Evolutionary conservation across 2,113 vertebrate genomes (phyloP).

Genomic region (Onychostoma macrolepis): DNA sequence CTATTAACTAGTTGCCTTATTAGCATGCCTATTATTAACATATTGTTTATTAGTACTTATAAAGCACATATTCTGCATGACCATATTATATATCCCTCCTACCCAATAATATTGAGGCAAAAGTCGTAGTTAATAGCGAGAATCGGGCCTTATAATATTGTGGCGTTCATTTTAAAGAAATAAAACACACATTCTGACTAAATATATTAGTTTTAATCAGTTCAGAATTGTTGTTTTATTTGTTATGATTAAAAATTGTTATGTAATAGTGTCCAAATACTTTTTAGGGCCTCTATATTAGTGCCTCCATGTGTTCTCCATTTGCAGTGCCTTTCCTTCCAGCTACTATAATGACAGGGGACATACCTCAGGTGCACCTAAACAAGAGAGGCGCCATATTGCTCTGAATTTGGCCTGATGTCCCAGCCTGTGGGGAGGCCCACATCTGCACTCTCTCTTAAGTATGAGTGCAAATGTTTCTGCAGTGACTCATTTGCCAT

Average conservation of each 20-base stretch:
- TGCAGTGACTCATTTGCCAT: constrained; percentile 1
- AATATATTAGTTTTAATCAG: background rate
- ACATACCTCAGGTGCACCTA: background rate
- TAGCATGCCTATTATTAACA: too few relatives aligned
- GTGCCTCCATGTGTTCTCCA: background rate
- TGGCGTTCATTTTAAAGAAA: background rate
- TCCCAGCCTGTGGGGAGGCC: background rate
- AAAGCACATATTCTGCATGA: too few relatives aligned
- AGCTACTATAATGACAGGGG: background rate
- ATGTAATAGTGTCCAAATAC: background rate
- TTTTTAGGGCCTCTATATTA: background rate
- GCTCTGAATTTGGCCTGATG: constrained; percentile 24
- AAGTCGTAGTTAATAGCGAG: too few relatives aligned
- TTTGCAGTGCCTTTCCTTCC: background rate
- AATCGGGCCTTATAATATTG: too few relatives aligned
- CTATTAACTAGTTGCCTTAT: too few relatives aligned
- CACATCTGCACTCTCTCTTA: constrained; percentile 30
- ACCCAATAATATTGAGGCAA: too few relatives aligned
- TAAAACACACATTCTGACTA: background rate
- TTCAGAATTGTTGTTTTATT: too few relatives aligned
- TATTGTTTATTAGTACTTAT: too few relatives aligned
- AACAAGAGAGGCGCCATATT: background rate
- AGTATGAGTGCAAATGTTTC: background rate
- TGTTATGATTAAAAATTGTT: too few relatives aligned
- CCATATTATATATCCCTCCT: too few relatives aligned